A percentile compares a stretch with the other conserved stretches of the same genome.
phyloP scores from a whole-genome alignment of 2,113 vertebrate species.

The Varanus komodoensis region DNA sequence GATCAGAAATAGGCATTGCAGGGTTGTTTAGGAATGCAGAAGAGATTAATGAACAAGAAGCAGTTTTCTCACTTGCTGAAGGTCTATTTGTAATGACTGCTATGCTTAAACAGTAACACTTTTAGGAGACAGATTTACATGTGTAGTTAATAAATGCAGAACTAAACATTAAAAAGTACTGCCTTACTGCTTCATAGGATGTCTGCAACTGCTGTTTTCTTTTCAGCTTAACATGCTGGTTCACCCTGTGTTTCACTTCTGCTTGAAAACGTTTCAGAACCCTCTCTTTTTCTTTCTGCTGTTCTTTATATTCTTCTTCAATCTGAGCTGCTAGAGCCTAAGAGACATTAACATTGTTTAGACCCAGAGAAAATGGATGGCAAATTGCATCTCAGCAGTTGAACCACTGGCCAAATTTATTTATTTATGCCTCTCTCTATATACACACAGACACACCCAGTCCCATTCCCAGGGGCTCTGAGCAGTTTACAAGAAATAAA shows the following conservation, averaged over 20 bases:
- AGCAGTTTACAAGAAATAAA: too few relatives aligned
- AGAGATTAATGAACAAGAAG: too few relatives aligned
- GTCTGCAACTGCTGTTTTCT: conserved; percentile 79
- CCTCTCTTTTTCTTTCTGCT: conserved; percentile 77
- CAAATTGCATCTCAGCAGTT: background rate
- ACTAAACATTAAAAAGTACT: background rate
- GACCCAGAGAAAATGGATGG: background rate
- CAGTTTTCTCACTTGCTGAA: too few relatives aligned
- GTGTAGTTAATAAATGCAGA: background rate
- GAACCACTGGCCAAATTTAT: background rate
- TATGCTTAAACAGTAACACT: background rate
- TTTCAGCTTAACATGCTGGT: conserved; percentile 74
- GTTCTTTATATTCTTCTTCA: conserved; percentile 83
- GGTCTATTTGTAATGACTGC: fast-evolving
- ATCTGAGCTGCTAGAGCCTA: conserved; percentile 81
- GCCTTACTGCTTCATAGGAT: conserved; percentile 78
- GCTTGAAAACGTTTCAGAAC: conserved; percentile 85
- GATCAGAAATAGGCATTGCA: too few relatives aligned
- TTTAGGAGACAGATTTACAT: background rate
- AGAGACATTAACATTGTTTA: background rate
- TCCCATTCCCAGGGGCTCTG: too few relatives aligned
- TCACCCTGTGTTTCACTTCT: conserved; percentile 86
- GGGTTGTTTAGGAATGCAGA: too few relatives aligned
- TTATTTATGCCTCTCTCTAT: background rate
- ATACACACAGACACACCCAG: too few relatives aligned